Conservation (phyloP, 2,888 invertebrate species). For the Osmoderma eremita region DNA sequence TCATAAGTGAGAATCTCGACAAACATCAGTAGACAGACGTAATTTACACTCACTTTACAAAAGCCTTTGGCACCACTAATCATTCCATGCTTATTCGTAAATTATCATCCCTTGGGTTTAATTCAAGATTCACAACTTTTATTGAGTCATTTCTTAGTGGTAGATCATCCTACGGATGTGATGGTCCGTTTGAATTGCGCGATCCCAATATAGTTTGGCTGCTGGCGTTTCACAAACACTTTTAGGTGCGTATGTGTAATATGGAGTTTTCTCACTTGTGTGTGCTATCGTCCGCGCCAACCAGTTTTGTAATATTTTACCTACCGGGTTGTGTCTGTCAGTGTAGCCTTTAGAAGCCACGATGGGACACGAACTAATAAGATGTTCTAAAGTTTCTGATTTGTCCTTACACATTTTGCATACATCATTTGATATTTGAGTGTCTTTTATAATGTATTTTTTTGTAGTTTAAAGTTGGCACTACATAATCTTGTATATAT, state of each 20-base stretch:
- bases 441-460: slow-evolving; percentile 38
- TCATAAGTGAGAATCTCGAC: too few relatives aligned
- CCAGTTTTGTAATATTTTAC: neutral
- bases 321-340: neutral
- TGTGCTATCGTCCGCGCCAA: neutral
- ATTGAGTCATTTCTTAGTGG: too few relatives aligned
- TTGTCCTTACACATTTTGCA: slow-evolving; percentile 43
- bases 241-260: neutral
- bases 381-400: slow-evolving; percentile 44
- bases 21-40: too few relatives aligned
- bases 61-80: too few relatives aligned
- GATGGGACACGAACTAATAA: slow-evolving; percentile 39
- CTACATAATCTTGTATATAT: slow-evolving; percentile 10
- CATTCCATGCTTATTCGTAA: too few relatives aligned
- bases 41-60: too few relatives aligned
- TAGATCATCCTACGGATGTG: too few relatives aligned
- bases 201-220: neutral
- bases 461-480: neutral
- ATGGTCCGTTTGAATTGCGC: neutral
- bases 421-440: slow-evolving; percentile 32
- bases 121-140: too few relatives aligned
- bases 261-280: neutral
- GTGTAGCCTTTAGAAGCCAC: slow-evolving; percentile 21
- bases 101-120: too few relatives aligned
- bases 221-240: neutral